Conservation (phyloP, 1,140 invertebrate genomes). For the Hyles euphorbiae region DNA sequence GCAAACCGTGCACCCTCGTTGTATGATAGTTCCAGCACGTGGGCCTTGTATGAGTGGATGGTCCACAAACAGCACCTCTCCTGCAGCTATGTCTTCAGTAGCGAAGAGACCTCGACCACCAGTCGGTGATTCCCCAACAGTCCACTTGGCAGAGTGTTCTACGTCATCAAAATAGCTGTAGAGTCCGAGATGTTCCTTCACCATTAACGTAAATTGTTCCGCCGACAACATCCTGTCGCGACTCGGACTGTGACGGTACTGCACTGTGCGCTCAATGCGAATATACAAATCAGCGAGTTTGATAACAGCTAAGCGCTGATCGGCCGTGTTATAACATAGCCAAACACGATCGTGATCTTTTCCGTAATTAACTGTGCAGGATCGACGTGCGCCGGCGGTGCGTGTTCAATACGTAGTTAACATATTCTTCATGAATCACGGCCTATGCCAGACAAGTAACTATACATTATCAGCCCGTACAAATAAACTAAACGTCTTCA, state of each 20-base stretch:
- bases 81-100: constrained; percentile 76
- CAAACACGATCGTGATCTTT: constrained; percentile 49
- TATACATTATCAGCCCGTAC: constrained; percentile 34
- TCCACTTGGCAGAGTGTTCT: constrained; percentile 55
- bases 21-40: constrained; percentile 60
- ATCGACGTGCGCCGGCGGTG: constrained; percentile 47
- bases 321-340: constrained; percentile 40
- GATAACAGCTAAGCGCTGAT: constrained; percentile 58
- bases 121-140: constrained; percentile 72
- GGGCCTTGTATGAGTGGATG: constrained; percentile 80
- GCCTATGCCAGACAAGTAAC: constrained; percentile 48
- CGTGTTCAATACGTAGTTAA: constrained; percentile 45
- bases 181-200: constrained; percentile 58
- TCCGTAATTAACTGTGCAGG: constrained; percentile 50
- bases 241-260: constrained; percentile 51
- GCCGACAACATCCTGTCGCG: constrained; percentile 69
- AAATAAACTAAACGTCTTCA: background rate
- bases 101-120: constrained; percentile 82
- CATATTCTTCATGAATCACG: constrained; percentile 27
- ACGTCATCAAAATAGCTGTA: constrained; percentile 28
- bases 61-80: constrained; percentile 83
- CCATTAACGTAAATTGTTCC: constrained; percentile 65
- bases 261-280: constrained; percentile 57
- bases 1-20: constrained; percentile 76
- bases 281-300: constrained; percentile 55